phyloP scores from a whole-genome alignment of 2,113 vertebrate species.

The Herpetotheres cachinnans region DNA sequence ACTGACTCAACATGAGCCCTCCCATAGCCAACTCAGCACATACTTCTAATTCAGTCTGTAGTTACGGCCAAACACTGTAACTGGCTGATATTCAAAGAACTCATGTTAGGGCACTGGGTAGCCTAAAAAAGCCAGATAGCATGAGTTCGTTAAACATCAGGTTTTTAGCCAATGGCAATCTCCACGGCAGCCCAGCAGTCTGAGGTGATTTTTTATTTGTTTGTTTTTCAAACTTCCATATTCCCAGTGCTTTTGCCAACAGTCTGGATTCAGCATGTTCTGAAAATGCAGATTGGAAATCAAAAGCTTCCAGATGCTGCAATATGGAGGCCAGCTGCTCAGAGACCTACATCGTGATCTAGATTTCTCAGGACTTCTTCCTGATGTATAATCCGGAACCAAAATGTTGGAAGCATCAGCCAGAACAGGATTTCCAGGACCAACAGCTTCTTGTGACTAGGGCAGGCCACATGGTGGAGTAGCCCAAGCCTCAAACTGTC shows the following conservation, averaged over 20 bases:
- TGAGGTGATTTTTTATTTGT: neutral
- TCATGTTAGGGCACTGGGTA: neutral
- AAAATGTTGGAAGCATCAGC: neutral
- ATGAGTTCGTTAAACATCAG: neutral
- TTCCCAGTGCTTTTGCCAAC: neutral
- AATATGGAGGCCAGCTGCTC: neutral
- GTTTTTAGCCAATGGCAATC: neutral
- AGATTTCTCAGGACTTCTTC: neutral
- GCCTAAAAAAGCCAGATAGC: neutral
- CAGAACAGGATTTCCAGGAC: neutral
- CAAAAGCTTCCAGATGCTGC: neutral
- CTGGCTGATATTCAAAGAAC: neutral
- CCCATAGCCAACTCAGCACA: conserved; percentile 4
- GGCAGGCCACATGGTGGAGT: neutral
- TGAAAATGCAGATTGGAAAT: neutral
- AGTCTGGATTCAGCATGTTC: neutral
- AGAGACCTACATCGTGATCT: neutral
- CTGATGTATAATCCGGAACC: neutral
- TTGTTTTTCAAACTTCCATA: neutral
- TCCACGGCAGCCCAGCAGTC: neutral
- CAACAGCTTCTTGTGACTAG: neutral
- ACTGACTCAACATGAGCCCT: neutral
- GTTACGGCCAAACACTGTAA: neutral
- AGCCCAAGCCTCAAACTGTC: neutral
- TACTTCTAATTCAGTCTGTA: neutral